Evolutionary conservation across 1,140 invertebrate genomes (phyloP), one percentile per base, ranked within the genome.

Genomic region (Argopecten irradians): DNA sequence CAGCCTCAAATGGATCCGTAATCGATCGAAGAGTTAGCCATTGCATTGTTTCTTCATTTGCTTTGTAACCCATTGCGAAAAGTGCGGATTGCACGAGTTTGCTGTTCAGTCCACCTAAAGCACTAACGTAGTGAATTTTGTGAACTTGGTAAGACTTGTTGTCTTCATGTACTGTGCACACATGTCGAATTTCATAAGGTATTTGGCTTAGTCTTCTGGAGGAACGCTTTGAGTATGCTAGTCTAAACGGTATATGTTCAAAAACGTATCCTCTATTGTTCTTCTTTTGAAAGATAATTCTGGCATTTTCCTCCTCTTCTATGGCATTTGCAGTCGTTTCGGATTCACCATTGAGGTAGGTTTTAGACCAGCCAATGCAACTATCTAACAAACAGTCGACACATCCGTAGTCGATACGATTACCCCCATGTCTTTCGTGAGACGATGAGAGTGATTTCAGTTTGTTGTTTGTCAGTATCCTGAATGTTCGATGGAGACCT

Each of bases 301-400:
- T 71, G 7, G 55, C 11, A n/a, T 71, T n/a, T 71, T 71, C 55
- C 5, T 71, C 55, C n/a, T 71, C 55, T 71, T 22, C 0, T n/a
- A n/a, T n/a, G n/a, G n/a, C n/a, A n/a, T n/a, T n/a, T 71, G 22
- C n/a, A 28, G n/a, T 71, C 55, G 16, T n/a, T 28, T 71, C 55
- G 16, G n/a, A 71, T 8, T 71, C 55, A 71, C 55, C 34, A 11
- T 34, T 85, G 34, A 34, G 36, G 16, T 88, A 88, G 33, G 35
- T 84, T 55, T 88, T 85, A 35, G 87, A 85, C 87, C 87, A 88
- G 36, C 87, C 87, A 55, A 88, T 88, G 33, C 39, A 84, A 55
- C 35, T 28, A 55, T 88, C 84, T 85, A 88, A 55, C 34, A 88
- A 32, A 71, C 87, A 88, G 46, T 84, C 71, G n/a, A 35, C 33